Conservation (phyloP, 2,888 invertebrate genomes). For the Ptycholaimellus sp. region DNA sequence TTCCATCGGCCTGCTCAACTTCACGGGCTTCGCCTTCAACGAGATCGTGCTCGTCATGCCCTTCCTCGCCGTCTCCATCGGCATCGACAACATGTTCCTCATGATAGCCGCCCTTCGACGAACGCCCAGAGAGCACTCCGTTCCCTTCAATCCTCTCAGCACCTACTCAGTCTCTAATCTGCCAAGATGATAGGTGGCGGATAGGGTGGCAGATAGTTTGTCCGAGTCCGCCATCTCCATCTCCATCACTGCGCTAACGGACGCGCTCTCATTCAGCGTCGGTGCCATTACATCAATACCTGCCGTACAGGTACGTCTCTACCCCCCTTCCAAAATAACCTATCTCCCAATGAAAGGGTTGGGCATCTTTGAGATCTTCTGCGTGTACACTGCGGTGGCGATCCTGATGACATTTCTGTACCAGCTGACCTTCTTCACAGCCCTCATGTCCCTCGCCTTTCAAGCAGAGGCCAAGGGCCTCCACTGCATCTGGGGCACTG, state of each 20-base stretch:
- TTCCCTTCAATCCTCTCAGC: too few relatives aligned
- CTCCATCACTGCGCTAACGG: constrained; percentile 44
- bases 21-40: constrained; percentile 68
- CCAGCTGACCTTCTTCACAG: constrained; percentile 24
- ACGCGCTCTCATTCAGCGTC: constrained; percentile 23
- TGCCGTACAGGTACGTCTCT: too few relatives aligned
- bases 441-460: constrained; percentile 5
- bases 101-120: constrained; percentile 80
- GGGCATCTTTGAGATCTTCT: constrained; percentile 79
- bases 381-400: constrained; percentile 48
- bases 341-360: too few relatives aligned
- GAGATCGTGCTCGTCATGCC: constrained; percentile 82
- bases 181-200: not conserved
- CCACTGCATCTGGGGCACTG: constrained; percentile 10
- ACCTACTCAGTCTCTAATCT: not conserved
- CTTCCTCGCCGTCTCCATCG: constrained; percentile 80
- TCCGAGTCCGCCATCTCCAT: constrained; percentile 82
- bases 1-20: constrained; percentile 67
- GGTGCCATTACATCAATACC: constrained; percentile 56
- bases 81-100: constrained; percentile 81
- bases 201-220: constrained; percentile 57
- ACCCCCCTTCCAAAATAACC: too few relatives aligned
- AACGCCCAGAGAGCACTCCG: constrained; percentile 42
- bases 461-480: not conserved
- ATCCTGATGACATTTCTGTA: constrained; percentile 21